Evolutionary conservation across 2,113 vertebrate species (phyloP), one percentile per base, ranked within the genome.

Genomic region (Choloepus hoffmanni): DNA sequence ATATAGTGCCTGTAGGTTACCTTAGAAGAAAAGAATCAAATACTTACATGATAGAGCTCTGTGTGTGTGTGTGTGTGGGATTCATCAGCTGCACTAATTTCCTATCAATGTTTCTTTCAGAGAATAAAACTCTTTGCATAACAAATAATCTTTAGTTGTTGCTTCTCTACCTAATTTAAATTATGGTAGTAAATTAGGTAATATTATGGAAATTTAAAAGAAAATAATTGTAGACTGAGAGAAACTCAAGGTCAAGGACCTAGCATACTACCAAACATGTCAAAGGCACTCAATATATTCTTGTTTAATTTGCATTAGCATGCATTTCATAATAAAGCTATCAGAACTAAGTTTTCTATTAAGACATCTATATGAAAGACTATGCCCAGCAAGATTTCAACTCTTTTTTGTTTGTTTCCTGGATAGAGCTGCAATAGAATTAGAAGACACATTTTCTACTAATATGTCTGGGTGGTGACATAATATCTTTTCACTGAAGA

Each of bases 11-110:
- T 97, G 95, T 96, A 95, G 88, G 85, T 95, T 95, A 88, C 55
- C 53, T 85, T 95, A 95, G n/a, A 92, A 95, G n/a, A 92, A 92
- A 95, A 92, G 28, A 92, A 92, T 90, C 90, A 96, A 97, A 74
- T 90, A 86, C 78, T 90, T 88, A 89, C 24, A 92, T 78, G 68
- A 82, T 55, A 85, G 67, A 95, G 84, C 85, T 95, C 78, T 86
- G 3, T 72, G 77, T 63, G 26, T 68, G 28, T 76, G 16, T 62
- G 16, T 9, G 55, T 72, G 5, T 7, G 48, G 11, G 7, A 55
- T 36, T 68, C n/a, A 77, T 55, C 23, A 92, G 48, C 77, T 95
- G 85, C 23, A 65, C 81, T 62, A 85, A 90, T 95, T 85, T 73
- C 24, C n/a, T 77, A 67, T 63, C 45, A 82, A 58, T 36, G n/a